A percentile compares a stretch with the other conserved stretches of the same genome.
Evolutionary conservation across 2,888 invertebrate species (phyloP).

Genomic region (Oscheius sp.): DNA sequence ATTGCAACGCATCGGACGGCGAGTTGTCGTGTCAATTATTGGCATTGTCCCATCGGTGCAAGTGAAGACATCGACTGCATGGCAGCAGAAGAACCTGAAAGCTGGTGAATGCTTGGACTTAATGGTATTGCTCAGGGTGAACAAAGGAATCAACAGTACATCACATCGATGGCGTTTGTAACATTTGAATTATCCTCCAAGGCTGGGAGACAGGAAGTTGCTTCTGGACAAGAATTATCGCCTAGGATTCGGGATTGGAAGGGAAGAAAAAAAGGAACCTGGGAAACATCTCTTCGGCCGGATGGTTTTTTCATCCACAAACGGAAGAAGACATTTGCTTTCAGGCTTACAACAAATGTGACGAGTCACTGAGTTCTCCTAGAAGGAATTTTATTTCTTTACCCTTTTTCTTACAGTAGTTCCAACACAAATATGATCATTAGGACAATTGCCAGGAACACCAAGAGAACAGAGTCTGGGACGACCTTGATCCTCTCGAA

Average conservation of each 20-base stretch:
- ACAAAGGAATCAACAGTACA: too few species aligned
- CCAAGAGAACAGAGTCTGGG: conserved; percentile 51
- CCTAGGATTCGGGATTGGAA: conserved; percentile 23
- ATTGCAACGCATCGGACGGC: conserved; percentile 34
- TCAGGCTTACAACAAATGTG: conserved; percentile 45
- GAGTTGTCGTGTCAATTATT: conserved; percentile 33
- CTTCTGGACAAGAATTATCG: conserved; percentile 42
- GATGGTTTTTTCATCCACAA: conserved; percentile 44
- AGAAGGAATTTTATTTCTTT: background rate
- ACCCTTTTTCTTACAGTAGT: background rate
- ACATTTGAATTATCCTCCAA: conserved; percentile 45
- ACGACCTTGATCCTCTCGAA: conserved; percentile 51
- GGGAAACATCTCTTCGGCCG: conserved; percentile 53
- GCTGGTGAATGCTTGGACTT: too few species aligned
- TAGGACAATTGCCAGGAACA: conserved; percentile 51
- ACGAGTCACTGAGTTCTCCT: too few species aligned
- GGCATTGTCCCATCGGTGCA: conserved; percentile 49
- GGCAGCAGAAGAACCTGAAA: conserved; percentile 61
- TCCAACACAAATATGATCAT: conserved; percentile 49
- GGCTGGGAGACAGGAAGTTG: conserved; percentile 53
- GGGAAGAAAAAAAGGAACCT: conserved; percentile 34
- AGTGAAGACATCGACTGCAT: conserved; percentile 53
- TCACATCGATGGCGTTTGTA: conserved; percentile 49
- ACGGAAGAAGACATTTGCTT: conserved; percentile 53
- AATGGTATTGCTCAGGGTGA: too few species aligned